Percentiles rank a stretch among this genome's conserved stretches.
These are phyloP conservation scores for Ophraella communa DNA, from an alignment of 2,888 invertebrate genomes.

Conservation along the genomic window DNA sequence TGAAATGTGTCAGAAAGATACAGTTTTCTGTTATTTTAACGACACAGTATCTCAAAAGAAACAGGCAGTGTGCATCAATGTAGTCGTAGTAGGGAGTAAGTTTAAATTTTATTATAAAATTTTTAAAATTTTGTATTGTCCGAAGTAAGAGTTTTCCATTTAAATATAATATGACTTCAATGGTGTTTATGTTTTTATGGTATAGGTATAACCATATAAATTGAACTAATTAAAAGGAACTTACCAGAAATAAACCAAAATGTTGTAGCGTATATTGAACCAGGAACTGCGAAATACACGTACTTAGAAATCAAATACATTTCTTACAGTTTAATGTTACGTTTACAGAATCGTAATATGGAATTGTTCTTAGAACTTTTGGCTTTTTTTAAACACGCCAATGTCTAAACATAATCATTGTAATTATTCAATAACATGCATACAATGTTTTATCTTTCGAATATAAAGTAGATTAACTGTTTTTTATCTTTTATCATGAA, in stretches of 20 bases:
- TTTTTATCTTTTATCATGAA: background rate
- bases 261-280: background rate
- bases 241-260: background rate
- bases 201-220: too few relatives aligned
- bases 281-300: background rate
- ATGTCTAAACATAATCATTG: background rate
- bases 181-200: too few relatives aligned
- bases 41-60: constrained; percentile 45
- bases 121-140: background rate
- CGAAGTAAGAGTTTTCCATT: background rate
- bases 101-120: constrained; percentile 35
- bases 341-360: background rate
- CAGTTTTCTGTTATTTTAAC: constrained; percentile 63
- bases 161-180: too few relatives aligned
- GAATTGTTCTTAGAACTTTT: background rate
- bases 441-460: background rate
- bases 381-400: background rate
- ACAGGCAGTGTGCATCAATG: constrained; percentile 63
- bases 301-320: background rate
- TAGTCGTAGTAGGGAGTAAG: constrained; percentile 67
- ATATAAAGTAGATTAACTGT: background rate
- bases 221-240: too few relatives aligned
- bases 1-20: constrained; percentile 63
- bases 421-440: background rate
- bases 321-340: background rate